Evolutionary conservation across 2,888 invertebrate species (phyloP), one percentile per base, ranked within the genome.

Genomic region (Rhingia rostrata): DNA sequence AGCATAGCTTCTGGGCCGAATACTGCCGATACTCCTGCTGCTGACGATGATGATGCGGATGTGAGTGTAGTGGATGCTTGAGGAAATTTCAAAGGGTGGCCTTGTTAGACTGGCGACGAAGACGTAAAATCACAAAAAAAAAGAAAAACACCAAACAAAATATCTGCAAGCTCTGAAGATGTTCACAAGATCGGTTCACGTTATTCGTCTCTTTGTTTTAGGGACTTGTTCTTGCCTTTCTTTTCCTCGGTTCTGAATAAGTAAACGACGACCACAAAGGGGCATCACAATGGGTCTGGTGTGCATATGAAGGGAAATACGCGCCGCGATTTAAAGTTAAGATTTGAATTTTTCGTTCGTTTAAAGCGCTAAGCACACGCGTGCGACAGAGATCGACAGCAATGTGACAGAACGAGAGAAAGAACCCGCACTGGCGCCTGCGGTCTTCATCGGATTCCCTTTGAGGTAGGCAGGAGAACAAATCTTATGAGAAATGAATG

Each of bases 401-500:
- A 22, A 22, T 22, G 60, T 22, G 54, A 53, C 41, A 45, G 69
- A 75, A 60, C 41, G 78, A 53, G 72, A 73, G 47, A 53, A 14
- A 58, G 43, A 61, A 45, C 51, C 30, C 43, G 35, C 53, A 84
- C 80, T 84, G 84, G 84, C 84, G 84, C 84, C 84, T 84, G 84
- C 84, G 84, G 84, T 84, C 84, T 84, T 84, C 84, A 74, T 66
- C 70, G 43, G 69, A 80, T 70, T 84, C 80, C 84, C 84, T 84
- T 84, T 84, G 84, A 84, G 84, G 80, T 84, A 75, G 67, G 58
- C 80, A 84, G 70, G 47, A 58, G 80, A 84, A 84, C 84, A 84
- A 80, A 80, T 84, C 84, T 84, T 84, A 80, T 80, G 80, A 84
- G 84, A 84, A 84, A 84, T 84, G 84, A 84, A 84, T 84, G 84